Evolutionary conservation across 2,113 vertebrate genomes (phyloP), one percentile per base, ranked within the genome.

Genomic region (Phylloscopus whistleri): DNA sequence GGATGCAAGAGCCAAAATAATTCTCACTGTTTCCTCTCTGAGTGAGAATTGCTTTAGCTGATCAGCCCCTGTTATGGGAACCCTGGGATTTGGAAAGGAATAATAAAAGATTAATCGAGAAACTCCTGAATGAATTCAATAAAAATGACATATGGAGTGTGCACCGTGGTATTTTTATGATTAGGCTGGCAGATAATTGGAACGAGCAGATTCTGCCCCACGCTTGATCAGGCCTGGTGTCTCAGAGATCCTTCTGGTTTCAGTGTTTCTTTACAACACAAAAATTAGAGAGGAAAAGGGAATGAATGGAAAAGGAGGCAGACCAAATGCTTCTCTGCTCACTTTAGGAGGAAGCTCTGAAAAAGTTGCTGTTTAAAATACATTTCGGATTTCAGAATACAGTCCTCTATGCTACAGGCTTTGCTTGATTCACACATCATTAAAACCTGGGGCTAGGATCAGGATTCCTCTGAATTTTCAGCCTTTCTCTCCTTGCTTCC

Each of bases 101-200:
- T 98, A 98, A 98, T 98, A 98, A 98, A 98, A 97, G 97, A 98
- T 98, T 98, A 98, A 98, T 98, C 87, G 97, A 97, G 96, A 98
- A 98, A 97, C 97, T 97, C 95, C 94, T 97, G 97, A 98, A 98
- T 98, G 96, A 97, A 98, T 98, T 97, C 95, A 88, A 98, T 98
- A 97, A 97, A 98, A 98, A 98, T 98, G 97, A 97, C 97, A 98
- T 98, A 97, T 97, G 97, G 97, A 98, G 94, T 94, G 24, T 96
- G 93, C 63, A 95, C 97, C 80, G 84, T 96, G 96, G 97, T 98
- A 97, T 97, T 98, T 97, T 97, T 97, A 97, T 97, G 97, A 98
- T 98, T 97, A 98, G 97, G 93, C 95, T 98, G 97, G 97, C 95
- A 97, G 96, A 98, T 98, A 98, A 98, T 98, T 98, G 97, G 97